Percentiles rank a stretch among this genome's conserved stretches.
Evolutionary conservation across 2,113 vertebrate genomes (phyloP).

Genomic region (Rhynchopsitta pachyrhyncha): DNA sequence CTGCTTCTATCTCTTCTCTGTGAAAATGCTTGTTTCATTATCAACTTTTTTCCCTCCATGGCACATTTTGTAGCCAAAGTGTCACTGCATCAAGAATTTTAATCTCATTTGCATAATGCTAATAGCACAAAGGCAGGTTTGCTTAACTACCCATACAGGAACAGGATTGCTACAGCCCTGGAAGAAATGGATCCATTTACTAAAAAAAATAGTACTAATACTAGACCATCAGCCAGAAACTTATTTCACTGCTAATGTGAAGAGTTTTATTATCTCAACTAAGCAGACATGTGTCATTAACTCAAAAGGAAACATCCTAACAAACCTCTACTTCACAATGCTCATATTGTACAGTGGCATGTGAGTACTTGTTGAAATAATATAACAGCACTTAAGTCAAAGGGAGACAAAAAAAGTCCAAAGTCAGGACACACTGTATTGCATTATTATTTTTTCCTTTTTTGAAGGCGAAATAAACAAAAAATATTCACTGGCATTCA

Average conservation of each 20-base stretch:
- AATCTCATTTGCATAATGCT: slow-evolving; percentile 47
- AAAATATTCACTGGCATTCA: background rate
- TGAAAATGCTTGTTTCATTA: slow-evolving; percentile 34
- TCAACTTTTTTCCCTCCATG: slow-evolving; percentile 27
- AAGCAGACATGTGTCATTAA: slow-evolving; percentile 56
- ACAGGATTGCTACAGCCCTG: slow-evolving; percentile 19
- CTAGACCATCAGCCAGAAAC: slow-evolving; percentile 39
- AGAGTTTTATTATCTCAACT: slow-evolving; percentile 58
- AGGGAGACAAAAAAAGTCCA: background rate
- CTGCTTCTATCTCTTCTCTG: background rate
- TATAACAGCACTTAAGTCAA: background rate
- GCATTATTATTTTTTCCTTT: background rate
- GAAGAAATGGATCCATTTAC: slow-evolving; percentile 36
- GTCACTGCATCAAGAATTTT: slow-evolving; percentile 38
- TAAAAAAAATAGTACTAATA: background rate
- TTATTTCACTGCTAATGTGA: slow-evolving; percentile 42
- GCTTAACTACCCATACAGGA: slow-evolving; percentile 58
- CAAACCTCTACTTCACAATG: background rate
- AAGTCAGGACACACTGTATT: background rate
- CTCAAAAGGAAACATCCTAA: slow-evolving; percentile 5
- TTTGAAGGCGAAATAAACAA: background rate
- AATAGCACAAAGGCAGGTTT: slow-evolving; percentile 40
- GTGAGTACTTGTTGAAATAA: background rate
- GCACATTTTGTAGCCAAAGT: slow-evolving; percentile 28
- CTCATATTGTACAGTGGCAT: background rate